Percentiles rank a stretch among this genome's conserved stretches.
phyloP scores from a whole-genome alignment of 2,888 invertebrate genomes.

The Orthonychiurus folsomi region DNA sequence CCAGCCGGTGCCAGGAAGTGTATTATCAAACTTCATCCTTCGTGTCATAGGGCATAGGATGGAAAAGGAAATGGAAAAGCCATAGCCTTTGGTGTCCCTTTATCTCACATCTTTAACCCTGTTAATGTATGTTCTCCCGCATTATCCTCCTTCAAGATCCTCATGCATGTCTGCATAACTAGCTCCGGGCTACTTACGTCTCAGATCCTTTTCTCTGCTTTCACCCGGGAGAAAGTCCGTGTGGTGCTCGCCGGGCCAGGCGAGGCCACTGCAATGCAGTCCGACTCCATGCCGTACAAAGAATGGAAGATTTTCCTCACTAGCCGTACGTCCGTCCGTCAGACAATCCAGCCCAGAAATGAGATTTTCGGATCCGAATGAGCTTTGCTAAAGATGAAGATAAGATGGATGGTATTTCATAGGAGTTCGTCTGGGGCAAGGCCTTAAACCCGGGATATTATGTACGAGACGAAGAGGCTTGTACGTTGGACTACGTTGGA shows the following conservation, averaged over 20 bases:
- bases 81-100: background rate
- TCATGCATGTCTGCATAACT: background rate
- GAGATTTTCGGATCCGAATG: background rate
- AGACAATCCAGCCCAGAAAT: background rate
- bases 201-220: background rate
- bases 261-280: too few species aligned
- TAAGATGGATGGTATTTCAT: background rate
- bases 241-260: too few species aligned
- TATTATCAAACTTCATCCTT: background rate
- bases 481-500: too few species aligned
- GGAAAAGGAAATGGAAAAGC: background rate
- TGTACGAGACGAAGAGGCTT: too few species aligned
- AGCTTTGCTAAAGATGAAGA: conserved; percentile 1
- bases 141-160: too few species aligned
- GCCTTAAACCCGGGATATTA: too few species aligned
- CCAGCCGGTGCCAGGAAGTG: background rate
- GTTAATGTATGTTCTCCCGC: background rate
- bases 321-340: too few species aligned
- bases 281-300: too few species aligned
- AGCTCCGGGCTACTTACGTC: background rate
- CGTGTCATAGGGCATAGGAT: too few species aligned
- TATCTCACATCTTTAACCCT: background rate
- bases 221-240: background rate
- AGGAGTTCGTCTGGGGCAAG: too few species aligned
- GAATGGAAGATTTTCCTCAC: background rate